phyloP scores from a whole-genome alignment of 2,113 vertebrate genomes.

The Micromys minutus region DNA sequence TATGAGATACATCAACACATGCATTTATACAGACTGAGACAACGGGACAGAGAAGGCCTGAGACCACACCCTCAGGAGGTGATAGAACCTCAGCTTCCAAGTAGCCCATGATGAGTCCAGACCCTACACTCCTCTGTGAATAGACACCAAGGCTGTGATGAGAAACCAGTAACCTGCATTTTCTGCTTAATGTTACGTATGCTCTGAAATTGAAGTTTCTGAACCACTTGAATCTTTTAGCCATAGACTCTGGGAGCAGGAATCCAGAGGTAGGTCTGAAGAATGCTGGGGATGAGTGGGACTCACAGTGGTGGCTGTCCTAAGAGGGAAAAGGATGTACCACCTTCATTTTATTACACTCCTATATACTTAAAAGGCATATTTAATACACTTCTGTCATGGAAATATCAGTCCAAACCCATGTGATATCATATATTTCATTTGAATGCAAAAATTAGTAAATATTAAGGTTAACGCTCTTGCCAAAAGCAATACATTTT shows the following conservation, averaged over 20 bases:
- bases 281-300: not conserved
- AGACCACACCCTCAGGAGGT: not conserved
- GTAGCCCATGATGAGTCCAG: not conserved
- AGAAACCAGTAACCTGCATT: not conserved
- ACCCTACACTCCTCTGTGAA: not conserved
- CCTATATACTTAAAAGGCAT: not conserved
- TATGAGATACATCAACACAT: not conserved
- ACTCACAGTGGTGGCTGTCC: not conserved
- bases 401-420: not conserved
- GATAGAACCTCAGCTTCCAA: not conserved
- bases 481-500: not conserved
- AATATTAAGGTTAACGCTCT: not conserved
- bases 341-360: not conserved
- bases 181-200: not conserved
- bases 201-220: constrained; percentile 2
- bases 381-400: not conserved
- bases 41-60: not conserved
- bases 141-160: not conserved
- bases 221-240: not conserved
- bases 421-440: not conserved
- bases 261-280: not conserved
- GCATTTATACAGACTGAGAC: not conserved
- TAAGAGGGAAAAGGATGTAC: not conserved
- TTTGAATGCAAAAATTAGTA: not conserved
- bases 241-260: not conserved